Base-by-base conservation (phyloP, 2,113 vertebrate species). In the Nesogale talazaci region DNA sequence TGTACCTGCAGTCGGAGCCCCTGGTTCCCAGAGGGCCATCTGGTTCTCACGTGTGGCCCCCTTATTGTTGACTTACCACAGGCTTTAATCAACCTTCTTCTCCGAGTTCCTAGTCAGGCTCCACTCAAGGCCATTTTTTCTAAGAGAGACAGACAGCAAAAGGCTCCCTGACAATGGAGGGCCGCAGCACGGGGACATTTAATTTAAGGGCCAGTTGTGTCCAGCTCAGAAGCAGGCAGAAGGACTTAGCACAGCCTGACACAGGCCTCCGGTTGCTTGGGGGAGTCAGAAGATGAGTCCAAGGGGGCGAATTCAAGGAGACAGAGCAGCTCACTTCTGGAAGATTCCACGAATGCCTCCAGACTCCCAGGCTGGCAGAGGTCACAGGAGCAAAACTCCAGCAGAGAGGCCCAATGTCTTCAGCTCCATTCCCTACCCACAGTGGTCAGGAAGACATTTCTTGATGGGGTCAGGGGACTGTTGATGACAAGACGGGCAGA, bases 101-200 rank as follows among this genome's bases (percentile, higher is more conserved):
- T 46, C 75, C 19, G 42, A 77, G 46, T 77, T 31, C 75, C 75
- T 19, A 77, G 27, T 14, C 75, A 46, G 38, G 63, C 11, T 20
- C 40, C 34, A 46, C 61, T 76, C 52, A 31, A 76, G 46, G 16
- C 19, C 16, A 76, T 56, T 56, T 25, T 65, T 59, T 34, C 38
- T 67, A 34, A 70, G 29, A 15, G 29, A 38, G 29, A 61, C 6
- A 17, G 75, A 78, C 17, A 69, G 40, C 5, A 34, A 65, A 61
- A 31, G 6, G 23, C 57, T 61, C 69, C 57, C 63, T 42, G 36
- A 22, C 76, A n/a, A 25, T 17, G 31, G 80, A 0, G 2, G 11
- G 1, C 25, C 42, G 0, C 1, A 0, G 29, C 0, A 2, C 1
- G 14, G 59, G 61, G 19, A 31, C 34, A 19, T 69, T 46, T 52